Percentiles rank a stretch among this genome's conserved stretches.
These are phyloP conservation scores for Elephantulus edwardii DNA, from an alignment of 2,113 vertebrate species.

Conservation along the genomic window DNA sequence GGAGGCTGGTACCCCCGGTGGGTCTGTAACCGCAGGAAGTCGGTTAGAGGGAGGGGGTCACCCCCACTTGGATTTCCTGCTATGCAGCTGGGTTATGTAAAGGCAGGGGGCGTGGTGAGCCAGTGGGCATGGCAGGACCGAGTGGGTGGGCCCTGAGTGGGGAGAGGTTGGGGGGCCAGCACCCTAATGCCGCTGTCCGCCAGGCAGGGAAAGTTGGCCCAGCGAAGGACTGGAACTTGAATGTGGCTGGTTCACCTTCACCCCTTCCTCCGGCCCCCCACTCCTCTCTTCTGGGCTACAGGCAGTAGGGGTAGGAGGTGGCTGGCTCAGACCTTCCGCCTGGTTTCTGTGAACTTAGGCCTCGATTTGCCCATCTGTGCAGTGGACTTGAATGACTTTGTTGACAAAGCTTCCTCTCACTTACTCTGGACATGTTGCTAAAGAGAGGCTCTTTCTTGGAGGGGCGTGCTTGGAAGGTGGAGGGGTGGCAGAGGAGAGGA, in stretches of 20 bases:
- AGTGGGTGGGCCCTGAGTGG: neutral
- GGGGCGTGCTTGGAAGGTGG: too few species aligned
- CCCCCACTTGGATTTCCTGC: slow-evolving; percentile 80
- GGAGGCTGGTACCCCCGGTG: slow-evolving; percentile 57
- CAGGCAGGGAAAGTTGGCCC: neutral
- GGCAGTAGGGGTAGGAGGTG: too few species aligned
- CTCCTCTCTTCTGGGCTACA: too few species aligned
- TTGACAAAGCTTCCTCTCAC: too few species aligned
- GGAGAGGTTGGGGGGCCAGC: neutral
- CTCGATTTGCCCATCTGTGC: neutral
- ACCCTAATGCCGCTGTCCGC: neutral
- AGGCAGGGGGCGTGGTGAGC: neutral
- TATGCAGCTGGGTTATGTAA: slow-evolving; percentile 52
- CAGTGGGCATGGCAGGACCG: slow-evolving; percentile 19
- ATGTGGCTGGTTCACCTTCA: neutral
- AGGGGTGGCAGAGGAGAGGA: too few species aligned
- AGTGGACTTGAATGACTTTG: neutral
- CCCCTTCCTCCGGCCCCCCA: neutral
- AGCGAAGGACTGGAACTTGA: neutral
- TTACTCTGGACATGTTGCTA: too few species aligned
- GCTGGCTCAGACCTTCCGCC: neutral
- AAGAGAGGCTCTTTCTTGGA: too few species aligned
- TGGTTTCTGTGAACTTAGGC: neutral
- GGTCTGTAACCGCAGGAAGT: slow-evolving; percentile 82
- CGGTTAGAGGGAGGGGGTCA: slow-evolving; percentile 77